Conservation (phyloP, 2,797 vertebrate species). For the Podarcis lilfordi region DNA sequence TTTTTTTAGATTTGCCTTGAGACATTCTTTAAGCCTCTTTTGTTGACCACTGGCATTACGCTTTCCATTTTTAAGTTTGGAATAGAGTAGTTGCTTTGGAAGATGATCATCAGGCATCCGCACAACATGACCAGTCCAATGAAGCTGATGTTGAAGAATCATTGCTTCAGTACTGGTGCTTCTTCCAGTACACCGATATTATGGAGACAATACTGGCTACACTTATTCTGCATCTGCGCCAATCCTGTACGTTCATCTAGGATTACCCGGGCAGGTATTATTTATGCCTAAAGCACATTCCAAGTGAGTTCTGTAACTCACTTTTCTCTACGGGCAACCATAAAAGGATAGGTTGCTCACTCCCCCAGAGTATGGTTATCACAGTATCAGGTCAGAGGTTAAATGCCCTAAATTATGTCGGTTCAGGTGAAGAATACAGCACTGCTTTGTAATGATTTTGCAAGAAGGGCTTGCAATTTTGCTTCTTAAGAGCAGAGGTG, state of each 20-base stretch:
- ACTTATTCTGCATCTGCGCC: not conserved
- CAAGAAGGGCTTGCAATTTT: slow-evolving; percentile 2
- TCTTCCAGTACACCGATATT: too few relatives aligned
- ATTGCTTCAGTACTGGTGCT: too few relatives aligned
- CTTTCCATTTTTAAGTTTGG: too few relatives aligned
- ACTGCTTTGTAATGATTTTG: not conserved
- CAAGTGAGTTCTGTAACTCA: not conserved
- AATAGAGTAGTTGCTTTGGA: too few relatives aligned
- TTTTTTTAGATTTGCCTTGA: too few relatives aligned
- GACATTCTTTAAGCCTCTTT: too few relatives aligned
- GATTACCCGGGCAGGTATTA: not conserved
- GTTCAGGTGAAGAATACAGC: not conserved
- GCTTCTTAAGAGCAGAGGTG: not conserved
- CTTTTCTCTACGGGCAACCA: slow-evolving; percentile 32
- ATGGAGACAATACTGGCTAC: too few relatives aligned
- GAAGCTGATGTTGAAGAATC: too few relatives aligned
- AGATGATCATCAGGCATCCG: too few relatives aligned
- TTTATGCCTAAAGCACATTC: not conserved
- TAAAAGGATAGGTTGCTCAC: not conserved
- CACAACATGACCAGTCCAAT: too few relatives aligned
- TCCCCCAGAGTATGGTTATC: slow-evolving; percentile 11
- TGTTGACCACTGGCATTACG: too few relatives aligned
- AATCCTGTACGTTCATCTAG: not conserved
- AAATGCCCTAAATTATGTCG: not conserved
- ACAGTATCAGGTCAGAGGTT: slow-evolving; percentile 39